These are phyloP conservation scores for Anarsia innoxiella DNA, from an alignment of 2,888 invertebrate species.

Conservation along the genomic window DNA sequence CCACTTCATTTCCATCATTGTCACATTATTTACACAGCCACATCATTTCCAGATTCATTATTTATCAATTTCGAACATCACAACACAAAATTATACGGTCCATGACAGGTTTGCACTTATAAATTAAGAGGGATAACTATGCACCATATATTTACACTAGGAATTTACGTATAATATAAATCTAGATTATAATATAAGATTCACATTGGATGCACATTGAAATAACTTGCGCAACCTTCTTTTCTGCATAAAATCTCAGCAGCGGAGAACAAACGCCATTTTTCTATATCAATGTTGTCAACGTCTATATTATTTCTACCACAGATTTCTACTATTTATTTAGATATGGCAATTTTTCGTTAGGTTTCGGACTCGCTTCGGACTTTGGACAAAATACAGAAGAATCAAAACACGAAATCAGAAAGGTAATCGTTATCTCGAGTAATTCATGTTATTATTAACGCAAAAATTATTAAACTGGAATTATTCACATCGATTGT, in stretches of 20 bases:
- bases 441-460: too few relatives aligned
- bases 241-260: too few relatives aligned
- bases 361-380: too few relatives aligned
- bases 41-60: constrained; percentile 68
- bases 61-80: constrained; percentile 65
- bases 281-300: constrained; percentile 49
- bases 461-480: too few relatives aligned
- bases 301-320: background rate
- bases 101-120: constrained; percentile 58
- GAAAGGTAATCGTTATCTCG: too few relatives aligned
- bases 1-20: constrained; percentile 66
- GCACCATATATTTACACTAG: constrained; percentile 37
- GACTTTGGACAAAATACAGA: too few relatives aligned
- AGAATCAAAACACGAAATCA: too few relatives aligned
- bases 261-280: constrained; percentile 72
- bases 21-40: constrained; percentile 68
- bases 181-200: constrained; percentile 47
- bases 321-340: constrained; percentile 3
- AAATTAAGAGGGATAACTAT: constrained; percentile 38
- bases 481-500: too few relatives aligned
- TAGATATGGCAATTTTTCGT: too few relatives aligned
- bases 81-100: constrained; percentile 70
- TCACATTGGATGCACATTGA: constrained; percentile 66
- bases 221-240: constrained; percentile 74
- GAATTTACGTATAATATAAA: constrained; percentile 39